Evolutionary conservation across 2,113 vertebrate species (phyloP), one percentile per base, ranked within the genome.

Genomic region (Siniperca knerii): DNA sequence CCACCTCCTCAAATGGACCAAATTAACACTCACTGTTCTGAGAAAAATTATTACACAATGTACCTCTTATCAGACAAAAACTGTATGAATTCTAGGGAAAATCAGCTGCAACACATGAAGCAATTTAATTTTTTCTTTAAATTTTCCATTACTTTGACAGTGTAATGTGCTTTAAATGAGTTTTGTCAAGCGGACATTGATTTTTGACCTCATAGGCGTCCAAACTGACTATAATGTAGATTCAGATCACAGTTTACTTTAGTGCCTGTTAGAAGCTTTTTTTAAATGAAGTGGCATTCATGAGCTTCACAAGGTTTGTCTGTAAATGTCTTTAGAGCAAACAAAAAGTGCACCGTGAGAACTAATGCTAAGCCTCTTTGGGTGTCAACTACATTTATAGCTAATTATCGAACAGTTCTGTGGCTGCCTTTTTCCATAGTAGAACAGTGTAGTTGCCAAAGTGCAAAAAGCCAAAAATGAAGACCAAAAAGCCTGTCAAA

Each of bases 1-100:
- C 96, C 72, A 91, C 92, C 54, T 95, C 95, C 61, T 95, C 93
- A 54, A 96, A 96, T 81, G 95, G 93, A 83, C 90, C 92, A 70
- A 93, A 93, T 84, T 95, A 86, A 88, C 65, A 40, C 67, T 40
- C 52, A 57, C 67, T 46, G 57, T 55, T 44, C 21, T 4, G 50
- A 61, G 46, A 10, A 13, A 69, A 75, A 75, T 46, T 1, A 89
- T 62, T 3, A 48, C 64, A 21, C 62, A 58, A 57, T 54, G 58
- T 79, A 67, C 48, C 40, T 86, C 61, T 75, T 75, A 79, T 91
- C 77, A 61, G 65, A 77, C 71, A 77, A 78, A 74, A 78, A 79
- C 54, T 81, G 4, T 67, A 57, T 77, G 2, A 87, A 82, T 29
- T 50, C 6, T 48, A 66, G 46, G 67, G 50, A 87, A 82, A 81